Base-by-base conservation (phyloP, 2,888 invertebrate genomes). In the Xestobium rufovillosum region DNA sequence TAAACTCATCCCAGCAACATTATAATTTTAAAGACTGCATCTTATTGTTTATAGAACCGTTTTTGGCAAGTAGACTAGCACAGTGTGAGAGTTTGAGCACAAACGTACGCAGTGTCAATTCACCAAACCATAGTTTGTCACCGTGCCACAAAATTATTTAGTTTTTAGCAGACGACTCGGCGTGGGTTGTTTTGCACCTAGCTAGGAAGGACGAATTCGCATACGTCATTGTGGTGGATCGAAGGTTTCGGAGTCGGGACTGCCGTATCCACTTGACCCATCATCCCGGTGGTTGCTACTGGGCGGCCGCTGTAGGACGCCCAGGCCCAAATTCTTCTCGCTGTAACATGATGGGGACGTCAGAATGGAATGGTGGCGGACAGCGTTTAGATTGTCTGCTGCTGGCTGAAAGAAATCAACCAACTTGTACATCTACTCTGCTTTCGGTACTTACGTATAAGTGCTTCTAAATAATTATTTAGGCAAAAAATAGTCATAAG, bases 211-310 rank as follows among this genome's bases (percentile, higher is more conserved):
- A 6, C 23, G 23, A n/a, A 6, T n/a, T n/a, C 23, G 51, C 41
- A 48, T 47, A 32, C 51, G 60, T 57, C 59, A 59, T 55, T 59
- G 57, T 27, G 53, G 55, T 36, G 61, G 52, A 38, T 72, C 72
- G 52, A 71, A 70, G 19, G 77, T 78, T 50, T 78, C 78, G 9
- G 80, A 78, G 62, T 81, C 80, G 15, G 84, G 83, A 65, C 83
- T 83, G 52, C 83, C 83, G 67, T 84, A 84, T 2, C 84, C 84
- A 61, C 82, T 83, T 55, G 82, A 82, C 14, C 80, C 80, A 61
- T 83, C 84, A 53, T 83, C 83, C 16, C 65, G 53, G 38, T 43
- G 50, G 34, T 65, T 68, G 48, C 52, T 61, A 60, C 56, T 62
- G 57, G 54, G 62, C 63, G 55, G 64, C 55, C 60, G 63, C 63